Percentiles rank a stretch among this genome's conserved stretches.
Evolutionary conservation across 2,113 vertebrate genomes (phyloP).

Genomic region (Dipodomys merriami): DNA sequence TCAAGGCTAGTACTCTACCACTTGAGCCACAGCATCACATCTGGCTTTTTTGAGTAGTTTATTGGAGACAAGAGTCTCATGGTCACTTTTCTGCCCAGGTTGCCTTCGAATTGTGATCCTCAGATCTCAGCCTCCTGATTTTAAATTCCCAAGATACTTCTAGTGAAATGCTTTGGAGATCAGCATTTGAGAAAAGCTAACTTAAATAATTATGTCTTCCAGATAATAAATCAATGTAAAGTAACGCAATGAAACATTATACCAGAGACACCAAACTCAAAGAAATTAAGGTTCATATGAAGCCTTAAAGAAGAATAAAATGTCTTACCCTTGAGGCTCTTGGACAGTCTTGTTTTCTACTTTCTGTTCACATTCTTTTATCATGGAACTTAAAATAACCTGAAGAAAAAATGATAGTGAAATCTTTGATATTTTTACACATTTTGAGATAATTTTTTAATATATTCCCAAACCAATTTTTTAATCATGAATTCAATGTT

Average conservation of each 20-base stretch:
- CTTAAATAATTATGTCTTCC: constrained; percentile 32
- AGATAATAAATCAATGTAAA: constrained; percentile 45
- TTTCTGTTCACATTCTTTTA: constrained; percentile 99
- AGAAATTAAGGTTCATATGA: constrained; percentile 39
- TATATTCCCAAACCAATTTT: constrained; percentile 8
- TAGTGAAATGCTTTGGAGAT: background rate
- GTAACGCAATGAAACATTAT: constrained; percentile 41
- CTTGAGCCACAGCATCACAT: too few relatives aligned
- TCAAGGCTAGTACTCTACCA: too few relatives aligned
- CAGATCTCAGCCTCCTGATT: background rate
- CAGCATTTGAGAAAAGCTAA: background rate
- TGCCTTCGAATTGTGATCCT: too few relatives aligned
- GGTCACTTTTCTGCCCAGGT: too few relatives aligned
- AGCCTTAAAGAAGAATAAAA: constrained; percentile 52
- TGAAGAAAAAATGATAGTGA: constrained; percentile 77
- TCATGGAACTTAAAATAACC: constrained; percentile 99
- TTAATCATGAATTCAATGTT: background rate
- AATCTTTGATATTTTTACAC: constrained; percentile 5
- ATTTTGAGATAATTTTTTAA: constrained; percentile 22
- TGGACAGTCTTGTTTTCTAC: constrained; percentile 97
- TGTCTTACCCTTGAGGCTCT: constrained; percentile 95
- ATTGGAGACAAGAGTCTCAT: too few relatives aligned
- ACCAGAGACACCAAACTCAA: background rate
- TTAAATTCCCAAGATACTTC: background rate
- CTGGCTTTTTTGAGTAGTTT: too few relatives aligned